These are phyloP conservation scores for Osmerus eperlanus DNA, from an alignment of 2,113 vertebrate species.

Conservation along the genomic window DNA sequence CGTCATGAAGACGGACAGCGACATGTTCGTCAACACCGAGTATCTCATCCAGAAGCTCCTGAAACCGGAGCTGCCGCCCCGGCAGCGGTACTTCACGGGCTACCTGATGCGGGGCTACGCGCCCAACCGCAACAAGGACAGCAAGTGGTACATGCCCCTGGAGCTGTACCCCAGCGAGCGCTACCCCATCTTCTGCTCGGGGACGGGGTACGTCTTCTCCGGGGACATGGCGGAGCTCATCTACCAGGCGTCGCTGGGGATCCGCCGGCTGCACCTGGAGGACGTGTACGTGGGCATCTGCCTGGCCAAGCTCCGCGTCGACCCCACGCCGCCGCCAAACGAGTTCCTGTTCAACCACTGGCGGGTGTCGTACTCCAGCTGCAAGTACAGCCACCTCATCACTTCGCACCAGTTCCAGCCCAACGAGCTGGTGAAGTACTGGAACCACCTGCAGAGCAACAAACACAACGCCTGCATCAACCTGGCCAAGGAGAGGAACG, in stretches of 20 bases:
- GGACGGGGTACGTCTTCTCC: slow-evolving; percentile 96
- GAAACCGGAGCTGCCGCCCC: slow-evolving; percentile 85
- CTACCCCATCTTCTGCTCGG: slow-evolving; percentile 96
- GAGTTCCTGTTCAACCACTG: slow-evolving; percentile 97
- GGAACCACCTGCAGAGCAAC: slow-evolving; percentile 97
- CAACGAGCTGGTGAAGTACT: slow-evolving; percentile 92
- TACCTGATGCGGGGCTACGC: slow-evolving; percentile 94
- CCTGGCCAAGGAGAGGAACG: slow-evolving; percentile 85
- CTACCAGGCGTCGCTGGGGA: slow-evolving; percentile 90
- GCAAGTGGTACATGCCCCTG: slow-evolving; percentile 98
- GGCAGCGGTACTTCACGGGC: slow-evolving; percentile 90
- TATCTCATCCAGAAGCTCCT: slow-evolving; percentile 95
- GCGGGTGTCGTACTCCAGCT: slow-evolving; percentile 96
- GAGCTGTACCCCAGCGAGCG: slow-evolving; percentile 95
- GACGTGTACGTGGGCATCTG: slow-evolving; percentile 98
- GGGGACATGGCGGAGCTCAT: slow-evolving; percentile 94
- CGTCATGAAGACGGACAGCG: slow-evolving; percentile 98
- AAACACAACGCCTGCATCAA: slow-evolving; percentile 97
- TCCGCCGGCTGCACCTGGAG: slow-evolving; percentile 92
- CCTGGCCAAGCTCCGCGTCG: slow-evolving; percentile 90
- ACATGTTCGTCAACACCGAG: slow-evolving; percentile 98
- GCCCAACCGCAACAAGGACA: slow-evolving; percentile 93
- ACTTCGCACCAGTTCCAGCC: slow-evolving; percentile 97
- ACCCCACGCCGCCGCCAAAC: slow-evolving; percentile 91
- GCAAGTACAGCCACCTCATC: slow-evolving; percentile 97